Evolutionary conservation across 1,140 invertebrate species (phyloP), one percentile per base, ranked within the genome.

Genomic region (Lerema accius): DNA sequence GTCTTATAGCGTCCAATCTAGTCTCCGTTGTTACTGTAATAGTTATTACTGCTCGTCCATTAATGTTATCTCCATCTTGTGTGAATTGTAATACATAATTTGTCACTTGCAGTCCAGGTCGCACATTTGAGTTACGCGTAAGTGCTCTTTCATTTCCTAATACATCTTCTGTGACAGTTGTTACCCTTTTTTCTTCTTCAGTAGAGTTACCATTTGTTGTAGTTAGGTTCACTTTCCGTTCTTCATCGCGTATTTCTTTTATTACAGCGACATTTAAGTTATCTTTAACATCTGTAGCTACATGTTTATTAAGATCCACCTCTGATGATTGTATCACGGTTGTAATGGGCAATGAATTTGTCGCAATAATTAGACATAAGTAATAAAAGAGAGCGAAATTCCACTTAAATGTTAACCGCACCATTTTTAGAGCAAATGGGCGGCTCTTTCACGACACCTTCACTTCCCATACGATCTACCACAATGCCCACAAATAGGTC

Each of bases 381-480:
- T 26, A 42, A 42, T 26, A 42, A 17, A 55, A 42, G 5, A 42
- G 37, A 17, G 70, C 23, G 15, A 74, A 74, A 40, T 70, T 73
- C 72, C 80, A 84, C 64, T 81, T 82, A 32, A 72, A 71, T 55
- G 66, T 83, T 60, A 61, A 69, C 73, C 80, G 67, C 63, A 58
- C 80, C 84, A 87, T 87, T 79, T 78, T 65, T 14, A 46, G 4
- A 13, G 37, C 56, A 69, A 72, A 69, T 73, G 71, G 73, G 73
- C 70, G 49, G 63, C 67, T 11, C 64, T 37, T 55, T 59, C 63
- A 70, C 66, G 63, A 23, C 58, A 15, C 13, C 39, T 28, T 43
- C 63, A 71, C 65, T 58, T 66, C 23, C 69, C 76, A 82, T 77
- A 51, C 71, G 80, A 56, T 71, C 68, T 53, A 53, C 43, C 62